Conservation (phyloP, 2,797 vertebrate species). For the Sparus aurata region DNA sequence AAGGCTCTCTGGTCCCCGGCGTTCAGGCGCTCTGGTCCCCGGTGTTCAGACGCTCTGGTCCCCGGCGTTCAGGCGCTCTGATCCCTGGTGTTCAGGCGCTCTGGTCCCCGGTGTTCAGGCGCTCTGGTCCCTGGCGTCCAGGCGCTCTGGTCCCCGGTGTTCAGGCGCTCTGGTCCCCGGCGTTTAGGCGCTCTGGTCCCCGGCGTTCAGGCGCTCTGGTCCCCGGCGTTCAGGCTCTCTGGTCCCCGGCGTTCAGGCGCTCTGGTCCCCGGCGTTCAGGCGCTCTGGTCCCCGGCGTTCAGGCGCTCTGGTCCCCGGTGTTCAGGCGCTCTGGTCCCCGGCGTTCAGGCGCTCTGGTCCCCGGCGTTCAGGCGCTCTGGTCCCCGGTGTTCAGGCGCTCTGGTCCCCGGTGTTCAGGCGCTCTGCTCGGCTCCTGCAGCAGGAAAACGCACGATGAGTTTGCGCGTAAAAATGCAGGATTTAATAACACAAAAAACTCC, state of each 20-base stretch:
- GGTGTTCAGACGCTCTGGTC: neutral
- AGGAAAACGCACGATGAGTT: neutral
- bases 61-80: constrained; percentile 32
- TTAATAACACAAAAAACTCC: neutral
- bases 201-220: constrained; percentile 16
- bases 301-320: too few species aligned
- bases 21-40: neutral
- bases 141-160: constrained; percentile 28
- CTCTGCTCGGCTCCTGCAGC: constrained; percentile 13
- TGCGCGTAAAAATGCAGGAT: neutral
- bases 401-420: too few species aligned
- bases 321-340: too few species aligned
- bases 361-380: too few species aligned
- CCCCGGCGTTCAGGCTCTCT: neutral
- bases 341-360: too few species aligned
- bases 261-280: neutral
- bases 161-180: neutral
- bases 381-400: too few species aligned
- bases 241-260: constrained; percentile 34
- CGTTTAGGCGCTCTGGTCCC: neutral
- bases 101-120: constrained; percentile 32
- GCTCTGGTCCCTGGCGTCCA: neutral
- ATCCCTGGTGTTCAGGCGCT: neutral
- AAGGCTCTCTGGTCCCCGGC: neutral
- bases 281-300: too few species aligned